Percentiles rank a stretch among this genome's conserved stretches.
Conservation (phyloP, 2,888 invertebrate genomes). For the Epirrhoe alternata region DNA sequence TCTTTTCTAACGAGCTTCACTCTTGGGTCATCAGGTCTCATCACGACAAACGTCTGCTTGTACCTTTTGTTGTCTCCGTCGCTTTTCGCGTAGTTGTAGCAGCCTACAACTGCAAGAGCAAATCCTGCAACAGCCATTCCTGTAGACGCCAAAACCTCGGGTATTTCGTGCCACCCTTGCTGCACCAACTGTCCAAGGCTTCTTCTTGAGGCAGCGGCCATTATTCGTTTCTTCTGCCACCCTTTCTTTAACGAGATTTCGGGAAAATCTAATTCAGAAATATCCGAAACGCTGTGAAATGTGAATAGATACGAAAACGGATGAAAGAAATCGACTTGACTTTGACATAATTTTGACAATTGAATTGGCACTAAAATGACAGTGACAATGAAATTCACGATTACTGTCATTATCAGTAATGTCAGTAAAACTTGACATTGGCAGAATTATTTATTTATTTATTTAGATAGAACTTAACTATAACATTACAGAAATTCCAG, state of each 20-base stretch:
- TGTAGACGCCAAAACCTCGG: constrained; percentile 87
- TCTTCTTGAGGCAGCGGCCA: constrained; percentile 69
- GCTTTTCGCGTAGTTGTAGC: constrained; percentile 79
- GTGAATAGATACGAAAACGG: too few relatives aligned
- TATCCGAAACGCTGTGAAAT: too few relatives aligned
- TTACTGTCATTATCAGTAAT: too few relatives aligned
- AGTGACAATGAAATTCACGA: too few relatives aligned
- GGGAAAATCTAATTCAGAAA: background rate
- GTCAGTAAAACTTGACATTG: too few relatives aligned
- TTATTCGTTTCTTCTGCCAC: constrained; percentile 32
- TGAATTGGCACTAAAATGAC: too few relatives aligned
- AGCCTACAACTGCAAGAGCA: constrained; percentile 74
- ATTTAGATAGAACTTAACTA: too few relatives aligned
- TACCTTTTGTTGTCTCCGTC: constrained; percentile 89
- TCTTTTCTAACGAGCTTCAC: constrained; percentile 84
- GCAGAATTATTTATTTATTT: too few relatives aligned
- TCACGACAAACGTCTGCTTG: constrained; percentile 86
- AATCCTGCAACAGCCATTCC: constrained; percentile 86
- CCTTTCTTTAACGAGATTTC: background rate
- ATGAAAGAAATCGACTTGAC: too few relatives aligned
- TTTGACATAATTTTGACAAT: too few relatives aligned
- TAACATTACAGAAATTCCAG: too few relatives aligned
- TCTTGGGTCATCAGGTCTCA: constrained; percentile 88
- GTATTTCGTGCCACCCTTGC: constrained; percentile 88
- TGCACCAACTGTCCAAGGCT: constrained; percentile 68